phyloP scores from a whole-genome alignment of 1,140 invertebrate species.

The Papilio glaucus region DNA sequence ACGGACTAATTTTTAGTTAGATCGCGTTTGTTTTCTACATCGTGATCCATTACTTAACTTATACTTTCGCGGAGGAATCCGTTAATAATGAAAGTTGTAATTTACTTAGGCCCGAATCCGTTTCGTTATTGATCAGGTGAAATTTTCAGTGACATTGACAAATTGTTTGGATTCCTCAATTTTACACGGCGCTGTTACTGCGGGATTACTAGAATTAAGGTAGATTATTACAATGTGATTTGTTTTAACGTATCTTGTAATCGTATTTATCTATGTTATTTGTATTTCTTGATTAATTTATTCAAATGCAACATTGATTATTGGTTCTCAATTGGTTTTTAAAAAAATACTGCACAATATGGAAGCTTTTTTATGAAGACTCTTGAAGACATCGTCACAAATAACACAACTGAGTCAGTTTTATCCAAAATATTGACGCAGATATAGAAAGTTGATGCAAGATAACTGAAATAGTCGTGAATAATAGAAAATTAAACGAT shows the following conservation, averaged over 20 bases:
- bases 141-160: constrained; percentile 71
- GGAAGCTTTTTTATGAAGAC: no score
- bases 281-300: not conserved
- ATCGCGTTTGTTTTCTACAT: constrained; percentile 15
- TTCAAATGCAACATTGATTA: not conserved
- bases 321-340: no score
- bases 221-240: constrained; percentile 8
- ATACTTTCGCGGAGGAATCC: constrained; percentile 30
- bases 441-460: no score
- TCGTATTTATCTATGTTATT: not conserved
- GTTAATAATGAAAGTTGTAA: constrained; percentile 47
- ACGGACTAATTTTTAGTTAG: not conserved
- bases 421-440: no score
- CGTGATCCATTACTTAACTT: constrained; percentile 32
- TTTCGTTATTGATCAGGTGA: constrained; percentile 64
- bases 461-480: no score
- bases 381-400: no score
- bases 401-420: no score
- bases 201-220: constrained; percentile 37
- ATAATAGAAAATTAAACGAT: no score
- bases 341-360: no score
- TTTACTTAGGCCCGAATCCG: constrained; percentile 52
- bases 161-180: constrained; percentile 57
- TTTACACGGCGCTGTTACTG: constrained; percentile 58
- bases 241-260: not conserved